phyloP scores from a whole-genome alignment of 1,140 invertebrate species.

The Oreohelix idahoensis region DNA sequence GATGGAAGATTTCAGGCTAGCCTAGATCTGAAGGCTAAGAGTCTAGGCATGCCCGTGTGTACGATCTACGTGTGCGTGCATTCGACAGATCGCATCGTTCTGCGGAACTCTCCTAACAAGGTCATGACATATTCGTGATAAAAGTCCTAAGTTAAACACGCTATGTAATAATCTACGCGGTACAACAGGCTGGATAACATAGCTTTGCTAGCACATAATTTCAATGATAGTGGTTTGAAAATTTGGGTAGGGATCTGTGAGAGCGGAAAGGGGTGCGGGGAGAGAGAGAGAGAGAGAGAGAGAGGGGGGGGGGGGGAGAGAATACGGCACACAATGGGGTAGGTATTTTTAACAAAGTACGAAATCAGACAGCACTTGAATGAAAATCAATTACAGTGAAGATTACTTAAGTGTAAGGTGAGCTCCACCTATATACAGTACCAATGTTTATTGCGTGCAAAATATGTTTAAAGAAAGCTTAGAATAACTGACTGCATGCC shows the following conservation, averaged over 20 bases:
- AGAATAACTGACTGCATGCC: no score
- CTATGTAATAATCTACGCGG: neutral
- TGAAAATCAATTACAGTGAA: no score
- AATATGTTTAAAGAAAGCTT: no score
- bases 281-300: neutral
- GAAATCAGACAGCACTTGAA: no score
- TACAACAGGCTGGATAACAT: neutral
- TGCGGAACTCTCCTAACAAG: neutral
- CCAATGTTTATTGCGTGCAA: no score
- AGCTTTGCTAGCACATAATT: no score
- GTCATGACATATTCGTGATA: neutral
- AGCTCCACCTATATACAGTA: no score
- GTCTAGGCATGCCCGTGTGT: conserved; percentile 18
- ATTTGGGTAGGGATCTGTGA: neutral
- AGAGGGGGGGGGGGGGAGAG: no score
- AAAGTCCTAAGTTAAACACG: neutral
- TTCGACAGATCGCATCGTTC: neutral
- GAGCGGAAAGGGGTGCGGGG: neutral
- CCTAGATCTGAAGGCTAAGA: neutral
- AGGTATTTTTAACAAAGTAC: no score
- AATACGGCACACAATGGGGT: no score
- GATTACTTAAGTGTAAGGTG: no score
- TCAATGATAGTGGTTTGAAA: neutral
- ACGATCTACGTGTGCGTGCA: conserved; percentile 3
- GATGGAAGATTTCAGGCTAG: conserved; percentile 6